Conservation (phyloP, 2,113 vertebrate species). For the Procavia capensis region DNA sequence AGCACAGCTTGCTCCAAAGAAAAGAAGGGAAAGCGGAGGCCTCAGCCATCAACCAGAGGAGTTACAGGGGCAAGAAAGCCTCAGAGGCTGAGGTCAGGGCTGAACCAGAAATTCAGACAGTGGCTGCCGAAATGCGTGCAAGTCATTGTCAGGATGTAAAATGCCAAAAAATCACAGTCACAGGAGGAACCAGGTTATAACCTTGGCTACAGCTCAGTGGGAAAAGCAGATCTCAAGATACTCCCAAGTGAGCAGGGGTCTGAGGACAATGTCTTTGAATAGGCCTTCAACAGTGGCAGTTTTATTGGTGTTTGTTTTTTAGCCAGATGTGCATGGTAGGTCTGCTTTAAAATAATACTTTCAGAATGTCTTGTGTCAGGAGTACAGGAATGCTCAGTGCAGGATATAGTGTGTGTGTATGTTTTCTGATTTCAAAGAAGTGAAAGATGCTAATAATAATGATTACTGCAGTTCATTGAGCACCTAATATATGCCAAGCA, state of each 20-base stretch:
- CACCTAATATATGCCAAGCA: background rate
- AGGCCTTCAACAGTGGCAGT: background rate
- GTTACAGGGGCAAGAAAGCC: conserved; percentile 21
- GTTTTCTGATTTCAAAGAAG: background rate
- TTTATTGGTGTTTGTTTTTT: conserved; percentile 26
- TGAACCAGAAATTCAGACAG: conserved; percentile 57
- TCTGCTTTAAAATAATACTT: conserved; percentile 2
- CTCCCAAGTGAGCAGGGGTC: background rate
- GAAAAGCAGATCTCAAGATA: background rate
- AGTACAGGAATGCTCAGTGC: background rate
- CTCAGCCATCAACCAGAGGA: background rate
- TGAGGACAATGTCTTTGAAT: background rate
- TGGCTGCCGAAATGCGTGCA: background rate
- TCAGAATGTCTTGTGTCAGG: background rate
- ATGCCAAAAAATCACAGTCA: background rate
- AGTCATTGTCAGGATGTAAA: conserved; percentile 19
- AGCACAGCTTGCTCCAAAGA: background rate
- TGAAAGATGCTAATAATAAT: background rate
- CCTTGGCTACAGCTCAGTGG: background rate
- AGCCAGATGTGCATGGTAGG: background rate
- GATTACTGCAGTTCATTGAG: background rate
- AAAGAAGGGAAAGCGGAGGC: background rate
- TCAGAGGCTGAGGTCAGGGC: conserved; percentile 14
- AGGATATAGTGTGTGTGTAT: background rate
- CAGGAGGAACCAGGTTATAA: background rate